These are phyloP conservation scores for Troides oblongomaculatus DNA, from an alignment of 2,888 invertebrate species.

Conservation along the genomic window DNA sequence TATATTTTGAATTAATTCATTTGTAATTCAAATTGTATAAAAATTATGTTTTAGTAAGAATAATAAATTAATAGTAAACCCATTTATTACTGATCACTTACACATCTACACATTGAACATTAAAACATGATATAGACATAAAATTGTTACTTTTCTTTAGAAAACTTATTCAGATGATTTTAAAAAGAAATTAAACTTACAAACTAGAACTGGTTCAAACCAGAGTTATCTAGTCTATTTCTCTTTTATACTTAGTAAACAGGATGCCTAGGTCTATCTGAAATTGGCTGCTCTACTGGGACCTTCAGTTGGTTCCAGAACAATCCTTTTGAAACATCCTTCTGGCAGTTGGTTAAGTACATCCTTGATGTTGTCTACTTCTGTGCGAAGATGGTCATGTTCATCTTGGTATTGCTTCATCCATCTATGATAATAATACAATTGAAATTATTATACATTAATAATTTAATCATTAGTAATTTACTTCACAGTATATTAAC, in stretches of 20 bases:
- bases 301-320: conserved; percentile 84
- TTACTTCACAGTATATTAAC: neutral
- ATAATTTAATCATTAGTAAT: neutral
- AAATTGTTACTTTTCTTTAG: neutral
- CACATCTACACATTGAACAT: neutral
- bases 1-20: no score
- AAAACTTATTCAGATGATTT: conserved; percentile 10
- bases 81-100: neutral
- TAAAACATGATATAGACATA: neutral
- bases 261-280: conserved; percentile 43
- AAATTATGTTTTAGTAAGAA: no score
- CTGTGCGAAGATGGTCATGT: conserved; percentile 83
- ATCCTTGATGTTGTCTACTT: conserved; percentile 90
- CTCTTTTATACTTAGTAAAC: neutral
- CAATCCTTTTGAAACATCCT: conserved; percentile 88
- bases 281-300: conserved; percentile 54
- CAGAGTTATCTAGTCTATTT: conserved; percentile 4
- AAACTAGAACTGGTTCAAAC: conserved; percentile 18
- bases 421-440: conserved; percentile 73
- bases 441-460: neutral
- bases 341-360: conserved; percentile 90
- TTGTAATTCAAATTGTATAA: no score
- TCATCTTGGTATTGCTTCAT: conserved; percentile 90
- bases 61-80: neutral
- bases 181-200: conserved; percentile 14